Conservation (phyloP, 1,140 invertebrate genomes). For the Portunus trituberculatus region DNA sequence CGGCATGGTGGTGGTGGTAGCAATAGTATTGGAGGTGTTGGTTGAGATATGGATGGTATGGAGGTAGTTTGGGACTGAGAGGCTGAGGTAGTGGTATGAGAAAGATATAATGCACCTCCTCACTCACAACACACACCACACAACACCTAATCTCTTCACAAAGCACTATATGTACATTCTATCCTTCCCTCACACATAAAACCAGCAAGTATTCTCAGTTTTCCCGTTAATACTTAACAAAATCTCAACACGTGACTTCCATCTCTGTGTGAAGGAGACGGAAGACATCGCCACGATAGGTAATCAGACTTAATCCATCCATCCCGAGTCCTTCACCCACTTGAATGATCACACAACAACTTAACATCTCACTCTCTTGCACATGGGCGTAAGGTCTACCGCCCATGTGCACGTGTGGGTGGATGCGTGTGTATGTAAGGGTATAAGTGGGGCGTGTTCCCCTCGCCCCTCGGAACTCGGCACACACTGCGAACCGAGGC, state of each 20-base stretch:
- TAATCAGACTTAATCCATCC: not conserved
- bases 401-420: not conserved
- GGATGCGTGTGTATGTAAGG: too few relatives aligned
- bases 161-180: not conserved
- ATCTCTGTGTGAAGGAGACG: not conserved
- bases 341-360: not conserved
- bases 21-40: not conserved
- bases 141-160: not conserved
- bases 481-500: not conserved
- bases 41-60: not conserved
- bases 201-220: not conserved
- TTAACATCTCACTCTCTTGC: not conserved
- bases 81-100: not conserved
- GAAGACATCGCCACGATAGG: not conserved
- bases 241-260: not conserved
- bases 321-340: not conserved
- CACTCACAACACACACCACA: not conserved
- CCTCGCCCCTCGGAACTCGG: not conserved
- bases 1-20: slow-evolving; percentile 24
- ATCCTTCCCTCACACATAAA: not conserved
- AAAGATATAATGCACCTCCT: not conserved
- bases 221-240: not conserved
- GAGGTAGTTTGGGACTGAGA: not conserved
- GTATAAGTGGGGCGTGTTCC: not conserved
- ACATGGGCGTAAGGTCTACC: not conserved